Evolutionary conservation across 2,797 vertebrate species (phyloP), one percentile per base, ranked within the genome.

Genomic region (Spondyliosoma cantharus): DNA sequence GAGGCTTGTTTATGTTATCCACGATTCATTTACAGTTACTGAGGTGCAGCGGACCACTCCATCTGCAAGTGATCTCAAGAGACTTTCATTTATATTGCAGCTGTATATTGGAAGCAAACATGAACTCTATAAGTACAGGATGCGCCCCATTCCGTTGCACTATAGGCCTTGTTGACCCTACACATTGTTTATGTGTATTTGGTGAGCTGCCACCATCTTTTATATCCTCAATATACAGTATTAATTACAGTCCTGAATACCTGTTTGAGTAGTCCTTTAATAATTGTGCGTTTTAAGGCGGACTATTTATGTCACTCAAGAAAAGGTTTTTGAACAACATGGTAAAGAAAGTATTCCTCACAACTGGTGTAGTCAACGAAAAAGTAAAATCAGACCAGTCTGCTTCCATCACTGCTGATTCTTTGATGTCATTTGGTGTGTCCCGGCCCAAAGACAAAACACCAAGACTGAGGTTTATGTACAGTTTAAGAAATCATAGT

Each of bases 31-130:
- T 84, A 66, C 84, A 76, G 75, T 61, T 15, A 59, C 69, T 74
- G 78, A 90, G 81, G 84, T 87, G 87, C 79, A 74, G 58, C 71
- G 56, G 53, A 86, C 70, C 74, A 16, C 82, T 84, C 60, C 78
- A 58, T 67, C 76, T 75, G 73, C 15, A 42, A 74, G 54, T 56
- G 42, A 45, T 61, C 79, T 71, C n/a, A 25, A 4, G 71, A 81
- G 76, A 45, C 67, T 25, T 65, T 64, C 73, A 82, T 76, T 85
- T 61, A 56, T 69, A 56, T n/a, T 84, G 22, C 17, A 29, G 57
- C 63, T 68, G 56, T 11, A 16, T 11, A 15, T 15, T 46, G 24
- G 22, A 75, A 46, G 46, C 54, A 58, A 42, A 59, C 66, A 70
- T 73, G 66, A 16, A 11, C 49, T 71, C 27, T 60, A 7, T 27